These are phyloP conservation scores for Catostylus mosaicus DNA, from an alignment of 30 jellyfish, hydroid and myxozoan species.

Conservation along the genomic window DNA sequence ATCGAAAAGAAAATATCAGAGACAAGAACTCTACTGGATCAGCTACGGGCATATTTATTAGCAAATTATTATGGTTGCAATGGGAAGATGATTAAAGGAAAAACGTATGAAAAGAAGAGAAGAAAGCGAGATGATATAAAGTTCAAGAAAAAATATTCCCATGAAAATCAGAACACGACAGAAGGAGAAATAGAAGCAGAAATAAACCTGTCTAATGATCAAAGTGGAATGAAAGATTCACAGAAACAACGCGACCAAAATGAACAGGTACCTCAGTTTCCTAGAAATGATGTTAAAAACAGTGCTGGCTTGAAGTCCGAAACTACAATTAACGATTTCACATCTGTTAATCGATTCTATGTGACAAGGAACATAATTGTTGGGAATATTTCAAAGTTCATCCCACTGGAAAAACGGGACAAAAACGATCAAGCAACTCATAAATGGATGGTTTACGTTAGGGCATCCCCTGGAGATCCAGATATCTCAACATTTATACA, in stretches of 20 bases:
- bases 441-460: conserved; percentile 97
- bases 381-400: conserved; percentile 93
- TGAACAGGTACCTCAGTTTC: not conserved
- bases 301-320: not conserved
- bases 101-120: not conserved
- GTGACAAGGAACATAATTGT: conserved; percentile 64
- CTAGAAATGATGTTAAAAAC: not conserved
- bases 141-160: not conserved
- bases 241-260: not conserved
- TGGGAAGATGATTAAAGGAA: conserved; percentile 61
- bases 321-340: not conserved
- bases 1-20: conserved; percentile 83
- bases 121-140: conserved; percentile 10
- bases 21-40: conserved; percentile 72
- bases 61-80: conserved; percentile 92
- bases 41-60: conserved; percentile 83
- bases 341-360: conserved; percentile 74
- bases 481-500: conserved; percentile 67
- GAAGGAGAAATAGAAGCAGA: not conserved
- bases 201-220: not conserved
- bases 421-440: conserved; percentile 93
- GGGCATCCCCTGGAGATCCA: conserved; percentile 85
- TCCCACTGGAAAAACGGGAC: conserved; percentile 81
- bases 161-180: not conserved
- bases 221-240: not conserved